Evolutionary conservation across 2,797 vertebrate genomes (phyloP).

Genomic region (Ptychadena robeensis): DNA sequence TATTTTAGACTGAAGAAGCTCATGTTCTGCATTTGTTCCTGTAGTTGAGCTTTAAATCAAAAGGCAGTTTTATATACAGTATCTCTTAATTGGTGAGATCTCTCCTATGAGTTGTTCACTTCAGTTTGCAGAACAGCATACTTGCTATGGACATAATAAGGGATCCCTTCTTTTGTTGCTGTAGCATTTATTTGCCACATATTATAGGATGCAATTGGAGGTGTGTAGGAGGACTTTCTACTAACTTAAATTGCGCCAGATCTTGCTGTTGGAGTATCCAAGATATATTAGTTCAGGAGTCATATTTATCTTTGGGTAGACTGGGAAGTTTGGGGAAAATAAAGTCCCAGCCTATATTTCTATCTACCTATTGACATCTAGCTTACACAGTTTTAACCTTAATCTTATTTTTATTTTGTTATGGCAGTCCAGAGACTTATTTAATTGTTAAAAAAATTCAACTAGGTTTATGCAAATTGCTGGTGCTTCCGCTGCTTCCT

Average conservation of each 20-base stretch:
- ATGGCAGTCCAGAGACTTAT: slow-evolving; percentile 34
- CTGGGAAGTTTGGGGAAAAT: neutral
- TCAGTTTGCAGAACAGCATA: neutral
- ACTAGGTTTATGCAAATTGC: slow-evolving; percentile 57
- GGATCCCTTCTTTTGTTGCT: neutral
- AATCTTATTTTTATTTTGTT: neutral
- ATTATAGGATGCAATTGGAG: neutral
- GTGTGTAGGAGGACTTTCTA: neutral
- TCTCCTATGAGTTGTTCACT: no score
- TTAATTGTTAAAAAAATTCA: slow-evolving; percentile 52
- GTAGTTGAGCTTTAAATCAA: neutral
- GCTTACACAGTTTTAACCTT: neutral
- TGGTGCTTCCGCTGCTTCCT: slow-evolving; percentile 44
- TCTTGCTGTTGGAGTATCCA: neutral
- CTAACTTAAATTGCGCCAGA: neutral
- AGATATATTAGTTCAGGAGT: neutral
- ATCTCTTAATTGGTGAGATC: neutral
- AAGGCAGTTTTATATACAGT: neutral
- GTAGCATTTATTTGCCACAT: no score
- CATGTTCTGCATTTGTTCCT: neutral
- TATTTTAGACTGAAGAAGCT: no score
- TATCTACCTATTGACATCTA: neutral
- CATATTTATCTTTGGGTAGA: neutral
- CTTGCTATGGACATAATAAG: neutral
- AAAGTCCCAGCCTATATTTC: neutral